Base-by-base conservation (phyloP, 2,113 vertebrate species). In the cattle (Bos taurus) region DNA sequence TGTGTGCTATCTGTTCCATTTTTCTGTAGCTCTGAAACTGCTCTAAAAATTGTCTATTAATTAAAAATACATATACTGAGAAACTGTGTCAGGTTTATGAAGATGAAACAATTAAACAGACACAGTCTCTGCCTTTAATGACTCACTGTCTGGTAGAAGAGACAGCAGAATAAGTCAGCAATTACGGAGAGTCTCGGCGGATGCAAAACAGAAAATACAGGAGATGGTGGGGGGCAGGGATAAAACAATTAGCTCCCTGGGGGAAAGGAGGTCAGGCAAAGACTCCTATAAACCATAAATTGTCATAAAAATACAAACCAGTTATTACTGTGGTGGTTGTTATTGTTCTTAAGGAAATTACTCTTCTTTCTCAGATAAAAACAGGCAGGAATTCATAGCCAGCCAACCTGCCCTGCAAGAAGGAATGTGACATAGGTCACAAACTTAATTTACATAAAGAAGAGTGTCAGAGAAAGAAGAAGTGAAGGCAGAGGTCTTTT, bases 121-220 rank as follows among this genome's bases (percentile, higher is more conserved):
- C 14, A 14, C 23, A 36, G 48, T 26, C 67, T 21, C 85, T 30
- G 26, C 60, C 81, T 64, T 5, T 50, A 30, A 54, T 14, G 57
- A 23, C 88, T 83, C 46, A 12, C 59, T 43, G 30, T 21, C 71
- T 7, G 80, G 57, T 3, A 16, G 25, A 33, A 52, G 12, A 93
- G 23, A 62, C 52, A 16, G n/a, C 43, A 57, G 8, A 12, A 1
- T 52, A 50, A 33, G 28, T 26, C 54, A 54, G 86, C 86, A 33
- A 19, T 60, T 40, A 19, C 0, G 3, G 46, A 26, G 48, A 19
- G 19, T 36, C 48, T 12, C 33, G 7, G 36, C 52, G 40, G 59
- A 16, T 30, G 14, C 10, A 1, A 4, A 26, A 46, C 10, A 17
- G 60, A 60, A 59, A 54, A 17, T 0, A 0, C 1, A 2, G n/a